phyloP scores from a whole-genome alignment of 2,888 invertebrate genomes.

The Coelogynopora nodosa region DNA sequence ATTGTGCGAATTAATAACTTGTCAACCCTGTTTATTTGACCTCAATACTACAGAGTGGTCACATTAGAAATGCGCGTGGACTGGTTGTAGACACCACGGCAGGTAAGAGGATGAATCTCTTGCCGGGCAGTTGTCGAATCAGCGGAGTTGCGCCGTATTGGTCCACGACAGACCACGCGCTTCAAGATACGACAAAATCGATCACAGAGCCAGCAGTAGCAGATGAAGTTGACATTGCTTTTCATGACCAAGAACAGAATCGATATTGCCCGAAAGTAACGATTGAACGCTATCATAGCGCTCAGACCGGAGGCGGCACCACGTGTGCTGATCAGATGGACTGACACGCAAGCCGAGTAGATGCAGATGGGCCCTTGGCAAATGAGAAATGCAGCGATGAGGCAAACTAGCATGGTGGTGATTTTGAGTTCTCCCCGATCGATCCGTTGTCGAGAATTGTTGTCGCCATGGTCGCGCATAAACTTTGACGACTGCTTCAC shows the following conservation, averaged over 20 bases:
- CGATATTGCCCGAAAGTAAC: neutral
- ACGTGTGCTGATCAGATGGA: neutral
- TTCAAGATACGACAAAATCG: slow-evolving; percentile 14
- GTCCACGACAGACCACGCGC: slow-evolving; percentile 30
- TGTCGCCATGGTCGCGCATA: slow-evolving; percentile 13
- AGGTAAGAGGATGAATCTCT: neutral
- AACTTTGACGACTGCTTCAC: slow-evolving; percentile 15
- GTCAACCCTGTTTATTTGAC: too few relatives aligned
- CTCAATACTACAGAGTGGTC: neutral
- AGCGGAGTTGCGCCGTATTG: neutral
- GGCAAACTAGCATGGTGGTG: slow-evolving; percentile 27
- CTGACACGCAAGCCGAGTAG: slow-evolving; percentile 14
- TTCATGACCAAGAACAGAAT: slow-evolving; percentile 39
- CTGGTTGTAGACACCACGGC: neutral
- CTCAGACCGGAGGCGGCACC: neutral
- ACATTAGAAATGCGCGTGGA: slow-evolving; percentile 1
- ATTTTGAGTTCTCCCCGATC: slow-evolving; percentile 33
- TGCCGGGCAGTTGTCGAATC: neutral
- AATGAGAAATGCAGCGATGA: slow-evolving; percentile 36
- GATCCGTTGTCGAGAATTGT: neutral
- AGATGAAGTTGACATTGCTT: slow-evolving; percentile 37
- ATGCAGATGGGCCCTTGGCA: slow-evolving; percentile 37
- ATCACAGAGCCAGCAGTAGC: slow-evolving; percentile 41
- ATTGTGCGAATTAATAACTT: too few relatives aligned
- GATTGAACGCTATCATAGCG: neutral